phyloP scores from a whole-genome alignment of 2,888 invertebrate species.

The Andrena camellia region DNA sequence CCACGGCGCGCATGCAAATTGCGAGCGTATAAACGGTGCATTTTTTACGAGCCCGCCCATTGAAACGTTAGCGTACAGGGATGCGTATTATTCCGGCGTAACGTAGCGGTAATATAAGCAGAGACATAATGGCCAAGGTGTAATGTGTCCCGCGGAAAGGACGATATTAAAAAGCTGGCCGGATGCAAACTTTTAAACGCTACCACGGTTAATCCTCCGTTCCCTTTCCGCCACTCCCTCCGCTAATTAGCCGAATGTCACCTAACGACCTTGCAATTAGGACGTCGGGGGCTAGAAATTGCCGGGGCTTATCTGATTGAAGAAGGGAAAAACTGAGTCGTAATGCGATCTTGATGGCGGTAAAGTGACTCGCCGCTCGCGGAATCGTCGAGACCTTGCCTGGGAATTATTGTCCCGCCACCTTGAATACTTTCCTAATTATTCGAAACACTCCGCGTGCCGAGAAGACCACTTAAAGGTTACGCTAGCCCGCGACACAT shows the following conservation, averaged over 20 bases:
- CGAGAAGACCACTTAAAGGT: neutral
- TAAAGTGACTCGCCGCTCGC: neutral
- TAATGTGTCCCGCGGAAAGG: slow-evolving; percentile 33
- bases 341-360: slow-evolving; percentile 24
- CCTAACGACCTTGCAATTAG: slow-evolving; percentile 29
- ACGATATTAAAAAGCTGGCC: slow-evolving; percentile 39
- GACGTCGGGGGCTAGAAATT: slow-evolving; percentile 5
- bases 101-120: slow-evolving; percentile 34
- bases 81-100: slow-evolving; percentile 38
- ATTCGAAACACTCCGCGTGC: slow-evolving; percentile 1
- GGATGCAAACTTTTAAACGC: slow-evolving; percentile 30
- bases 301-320: slow-evolving; percentile 23
- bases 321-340: slow-evolving; percentile 12
- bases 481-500: neutral
- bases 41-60: slow-evolving; percentile 32
- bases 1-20: slow-evolving; percentile 25
- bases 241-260: slow-evolving; percentile 35
- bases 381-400: slow-evolving; percentile 16
- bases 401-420: slow-evolving; percentile 11
- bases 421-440: slow-evolving; percentile 33
- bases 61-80: slow-evolving; percentile 8
- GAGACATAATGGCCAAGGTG: slow-evolving; percentile 32
- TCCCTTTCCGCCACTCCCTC: neutral
- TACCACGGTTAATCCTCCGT: neutral
- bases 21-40: slow-evolving; percentile 22